A percentile compares a stretch with the other conserved stretches of the same genome.
phyloP scores from a whole-genome alignment of 2,797 vertebrate species.

The Sardinella longiceps region DNA sequence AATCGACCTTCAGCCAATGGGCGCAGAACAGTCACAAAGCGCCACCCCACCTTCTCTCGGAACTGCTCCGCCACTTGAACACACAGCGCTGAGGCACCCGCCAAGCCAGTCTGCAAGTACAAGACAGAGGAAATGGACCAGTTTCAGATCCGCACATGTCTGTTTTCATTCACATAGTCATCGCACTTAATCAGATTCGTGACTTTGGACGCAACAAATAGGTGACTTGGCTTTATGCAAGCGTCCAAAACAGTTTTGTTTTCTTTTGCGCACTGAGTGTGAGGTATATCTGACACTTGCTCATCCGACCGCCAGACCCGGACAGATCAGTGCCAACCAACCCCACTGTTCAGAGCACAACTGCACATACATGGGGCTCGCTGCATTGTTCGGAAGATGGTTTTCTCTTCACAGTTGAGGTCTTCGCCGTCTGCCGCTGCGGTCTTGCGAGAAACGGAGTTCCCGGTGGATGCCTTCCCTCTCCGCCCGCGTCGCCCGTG shows the following conservation, averaged over 20 bases:
- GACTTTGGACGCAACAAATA: background rate
- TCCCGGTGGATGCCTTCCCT: slow-evolving; percentile 17
- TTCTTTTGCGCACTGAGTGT: slow-evolving; percentile 6
- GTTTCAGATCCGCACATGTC: background rate
- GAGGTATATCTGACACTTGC: background rate
- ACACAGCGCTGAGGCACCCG: background rate
- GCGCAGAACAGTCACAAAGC: slow-evolving; percentile 4
- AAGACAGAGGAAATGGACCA: background rate
- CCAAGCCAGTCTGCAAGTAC: background rate
- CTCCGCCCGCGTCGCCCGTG: slow-evolving; percentile 23
- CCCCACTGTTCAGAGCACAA: background rate
- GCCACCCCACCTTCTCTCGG: slow-evolving; percentile 8
- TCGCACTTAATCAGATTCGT: background rate
- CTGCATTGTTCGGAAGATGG: slow-evolving; percentile 18
- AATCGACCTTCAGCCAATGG: slow-evolving; percentile 3
- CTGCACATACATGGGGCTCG: slow-evolving; percentile 21
- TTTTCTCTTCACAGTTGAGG: slow-evolving; percentile 19
- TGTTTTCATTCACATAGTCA: background rate
- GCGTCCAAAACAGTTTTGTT: background rate
- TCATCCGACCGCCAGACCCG: background rate
- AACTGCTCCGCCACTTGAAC: background rate
- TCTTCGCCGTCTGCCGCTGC: slow-evolving; percentile 6
- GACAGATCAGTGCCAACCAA: background rate
- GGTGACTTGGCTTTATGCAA: background rate
- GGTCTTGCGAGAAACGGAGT: background rate